A percentile compares a stretch with the other conserved stretches of the same genome.
phyloP scores from a whole-genome alignment of 1,140 invertebrate genomes.

The Penaeus japonicus region DNA sequence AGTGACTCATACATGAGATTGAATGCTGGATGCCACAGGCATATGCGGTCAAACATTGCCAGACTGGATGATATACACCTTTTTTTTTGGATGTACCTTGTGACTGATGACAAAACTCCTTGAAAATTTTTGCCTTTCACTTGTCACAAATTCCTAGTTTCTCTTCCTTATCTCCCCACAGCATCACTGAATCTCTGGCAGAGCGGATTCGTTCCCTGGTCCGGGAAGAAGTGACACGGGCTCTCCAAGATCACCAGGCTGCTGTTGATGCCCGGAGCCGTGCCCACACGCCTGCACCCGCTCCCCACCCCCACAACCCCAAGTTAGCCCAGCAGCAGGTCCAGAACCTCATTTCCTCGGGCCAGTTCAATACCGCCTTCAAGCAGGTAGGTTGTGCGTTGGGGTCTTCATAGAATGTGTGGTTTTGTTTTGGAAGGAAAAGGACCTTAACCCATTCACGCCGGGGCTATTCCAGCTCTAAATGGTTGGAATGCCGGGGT shows the following conservation, averaged over 20 bases:
- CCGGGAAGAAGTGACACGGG: conserved; percentile 69
- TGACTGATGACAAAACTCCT: conserved; percentile 19
- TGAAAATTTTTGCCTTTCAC: neutral
- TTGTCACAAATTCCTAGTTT: conserved; percentile 60
- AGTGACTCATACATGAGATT: too few species aligned
- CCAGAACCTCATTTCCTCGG: conserved; percentile 75
- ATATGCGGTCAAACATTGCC: too few species aligned
- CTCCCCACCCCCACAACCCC: conserved; percentile 70
- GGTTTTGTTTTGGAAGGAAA: neutral
- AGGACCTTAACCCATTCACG: too few species aligned
- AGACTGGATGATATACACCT: too few species aligned
- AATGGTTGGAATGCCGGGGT: too few species aligned
- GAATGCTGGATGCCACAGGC: too few species aligned
- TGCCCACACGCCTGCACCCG: conserved; percentile 76
- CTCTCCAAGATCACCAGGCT: conserved; percentile 71
- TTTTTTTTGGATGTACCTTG: too few species aligned
- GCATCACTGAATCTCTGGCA: conserved; percentile 28
- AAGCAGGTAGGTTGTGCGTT: conserved; percentile 68
- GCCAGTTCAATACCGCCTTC: conserved; percentile 85
- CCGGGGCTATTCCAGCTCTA: too few species aligned
- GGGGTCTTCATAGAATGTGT: neutral
- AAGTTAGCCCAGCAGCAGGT: conserved; percentile 74
- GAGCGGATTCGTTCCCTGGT: conserved; percentile 61
- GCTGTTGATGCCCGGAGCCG: conserved; percentile 71
- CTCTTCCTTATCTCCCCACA: neutral